Conservation (phyloP, 2,113 vertebrate genomes). For the Proteles cristata region DNA sequence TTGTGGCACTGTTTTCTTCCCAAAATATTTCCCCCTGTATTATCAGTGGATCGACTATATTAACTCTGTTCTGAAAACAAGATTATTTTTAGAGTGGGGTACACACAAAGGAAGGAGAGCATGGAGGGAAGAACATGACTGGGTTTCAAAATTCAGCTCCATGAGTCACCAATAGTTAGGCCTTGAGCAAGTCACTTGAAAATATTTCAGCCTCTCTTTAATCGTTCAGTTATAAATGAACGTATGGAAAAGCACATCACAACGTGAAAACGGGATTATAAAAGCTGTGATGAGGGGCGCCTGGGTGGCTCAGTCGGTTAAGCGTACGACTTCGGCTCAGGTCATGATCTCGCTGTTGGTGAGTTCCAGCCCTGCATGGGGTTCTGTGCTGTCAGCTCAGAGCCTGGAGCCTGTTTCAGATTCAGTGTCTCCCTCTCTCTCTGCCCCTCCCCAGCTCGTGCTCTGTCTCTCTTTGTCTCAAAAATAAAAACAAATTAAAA, state of each 20-base stretch:
- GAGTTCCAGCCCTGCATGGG: no score
- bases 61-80: constrained; percentile 22
- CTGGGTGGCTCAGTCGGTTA: no score
- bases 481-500: background rate
- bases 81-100: background rate
- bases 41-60: background rate
- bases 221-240: background rate
- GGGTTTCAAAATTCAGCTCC: background rate
- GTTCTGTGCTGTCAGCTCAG: no score
- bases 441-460: no score
- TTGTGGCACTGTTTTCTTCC: background rate
- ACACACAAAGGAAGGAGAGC: background rate
- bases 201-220: background rate
- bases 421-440: no score
- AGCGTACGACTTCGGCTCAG: no score
- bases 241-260: background rate
- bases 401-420: no score
- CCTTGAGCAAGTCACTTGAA: background rate
- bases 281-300: background rate
- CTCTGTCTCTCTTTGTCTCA: no score
- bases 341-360: no score
- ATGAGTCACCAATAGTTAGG: background rate
- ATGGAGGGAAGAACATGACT: background rate
- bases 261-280: background rate
- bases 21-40: background rate